Evolutionary conservation across 2,888 invertebrate genomes (phyloP), one percentile per base, ranked within the genome.

Genomic region (Spodoptera picta): DNA sequence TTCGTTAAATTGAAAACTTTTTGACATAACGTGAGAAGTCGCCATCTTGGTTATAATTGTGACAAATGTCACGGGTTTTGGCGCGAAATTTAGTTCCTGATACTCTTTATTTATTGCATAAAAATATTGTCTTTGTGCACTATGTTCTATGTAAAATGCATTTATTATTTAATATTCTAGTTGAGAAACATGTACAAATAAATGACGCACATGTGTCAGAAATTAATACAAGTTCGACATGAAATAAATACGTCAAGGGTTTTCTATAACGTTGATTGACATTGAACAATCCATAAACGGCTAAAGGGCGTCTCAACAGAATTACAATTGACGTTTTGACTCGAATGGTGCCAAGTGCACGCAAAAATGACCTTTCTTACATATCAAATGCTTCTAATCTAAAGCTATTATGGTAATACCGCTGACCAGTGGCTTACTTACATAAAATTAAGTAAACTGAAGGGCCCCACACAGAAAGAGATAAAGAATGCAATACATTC

Each of bases 1-100:
- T 68, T 55, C 52, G 27, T 65, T 36, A 64, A 64, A 46, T 58
- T 60, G 24, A 48, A 42, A 27, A 54, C n/a, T 45, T 60, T 61
- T 60, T 67, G 77, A 75, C 72, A 56, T 77, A 68, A 60, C 66
- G 71, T 70, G 69, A 72, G 72, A 75, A 60, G 50, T 51, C 41
- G 69, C 63, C 65, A 53, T 69, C 41, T 56, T 70, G 51, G 36
- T 47, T 31, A 60, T 43, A 11, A 47, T 62, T 60, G 49, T 68
- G 59, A 64, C 55, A 61, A 60, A 73, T 76, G 60, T 61, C 65
- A 66, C 49, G 19, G 45, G 49, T 47, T 60, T 63, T 58, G 48
- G 60, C 45, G 44, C 24, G 50, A 53, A 60, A 52, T 59, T 56
- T 56, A 59, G 47, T 73, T 68, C 70, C 64, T 70, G 64, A 55